Evolutionary conservation across 1,140 invertebrate genomes (phyloP).

Genomic region (Papilio helenus): DNA sequence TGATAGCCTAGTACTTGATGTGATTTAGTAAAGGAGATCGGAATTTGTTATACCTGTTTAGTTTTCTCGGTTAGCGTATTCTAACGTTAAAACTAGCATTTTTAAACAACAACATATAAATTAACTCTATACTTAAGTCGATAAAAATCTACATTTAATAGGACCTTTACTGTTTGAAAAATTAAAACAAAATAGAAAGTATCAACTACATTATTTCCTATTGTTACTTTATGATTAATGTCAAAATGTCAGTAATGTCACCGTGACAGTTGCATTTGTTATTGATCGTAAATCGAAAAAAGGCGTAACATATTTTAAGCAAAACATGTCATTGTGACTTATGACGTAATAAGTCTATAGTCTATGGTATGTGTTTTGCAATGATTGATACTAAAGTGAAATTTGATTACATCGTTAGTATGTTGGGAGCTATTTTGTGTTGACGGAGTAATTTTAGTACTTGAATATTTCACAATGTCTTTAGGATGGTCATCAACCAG

Average conservation of each 20-base stretch:
- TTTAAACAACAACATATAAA: too few species aligned
- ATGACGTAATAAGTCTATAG: conserved; percentile 18
- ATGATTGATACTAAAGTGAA: conserved; percentile 36
- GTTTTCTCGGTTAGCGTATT: conserved; percentile 6
- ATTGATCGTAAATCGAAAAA: conserved; percentile 22
- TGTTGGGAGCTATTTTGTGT: conserved; percentile 29
- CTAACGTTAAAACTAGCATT: too few species aligned
- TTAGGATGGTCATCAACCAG: neutral
- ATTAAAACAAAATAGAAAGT: conserved; percentile 5
- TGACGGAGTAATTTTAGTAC: conserved; percentile 19
- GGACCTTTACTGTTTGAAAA: neutral
- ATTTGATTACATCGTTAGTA: conserved; percentile 32
- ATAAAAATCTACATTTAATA: too few species aligned
- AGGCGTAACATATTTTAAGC: conserved; percentile 25
- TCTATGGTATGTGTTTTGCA: conserved; percentile 20
- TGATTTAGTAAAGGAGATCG: conserved; percentile 40
- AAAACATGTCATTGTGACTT: conserved; percentile 26
- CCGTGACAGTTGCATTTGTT: conserved; percentile 1
- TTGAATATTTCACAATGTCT: neutral
- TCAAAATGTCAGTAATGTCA: conserved; percentile 6
- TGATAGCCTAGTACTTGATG: conserved; percentile 35
- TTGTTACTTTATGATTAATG: conserved; percentile 11
- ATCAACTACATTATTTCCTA: neutral
- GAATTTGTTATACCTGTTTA: conserved; percentile 34
- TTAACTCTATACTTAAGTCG: neutral